These are phyloP conservation scores for Antedon mediterranea DNA, from an alignment of 53 echinoderm and acorn worm genomes.

Conservation along the genomic window DNA sequence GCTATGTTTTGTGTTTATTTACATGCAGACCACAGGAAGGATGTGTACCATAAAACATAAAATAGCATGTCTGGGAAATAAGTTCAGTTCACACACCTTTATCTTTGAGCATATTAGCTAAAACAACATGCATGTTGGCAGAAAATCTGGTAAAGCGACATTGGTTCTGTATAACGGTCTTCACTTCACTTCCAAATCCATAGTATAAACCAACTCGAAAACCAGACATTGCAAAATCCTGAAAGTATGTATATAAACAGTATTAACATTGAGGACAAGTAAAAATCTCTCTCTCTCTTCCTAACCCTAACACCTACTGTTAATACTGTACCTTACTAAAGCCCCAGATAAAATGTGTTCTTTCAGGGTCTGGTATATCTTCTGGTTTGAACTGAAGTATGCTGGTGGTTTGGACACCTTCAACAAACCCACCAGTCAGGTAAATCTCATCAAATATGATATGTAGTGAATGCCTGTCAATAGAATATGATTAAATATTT, in stretches of 20 bases:
- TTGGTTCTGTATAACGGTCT: not conserved
- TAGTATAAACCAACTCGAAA: slow-evolving; percentile 28
- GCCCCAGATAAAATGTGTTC: slow-evolving; percentile 49
- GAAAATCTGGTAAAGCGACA: slow-evolving; percentile 22
- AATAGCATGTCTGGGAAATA: too few species aligned
- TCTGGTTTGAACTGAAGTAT: slow-evolving; percentile 37
- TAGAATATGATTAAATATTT: not conserved
- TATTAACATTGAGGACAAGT: too few species aligned
- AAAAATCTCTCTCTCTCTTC: too few species aligned
- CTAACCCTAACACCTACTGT: too few species aligned
- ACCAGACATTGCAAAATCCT: slow-evolving; percentile 63
- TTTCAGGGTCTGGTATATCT: slow-evolving; percentile 40
- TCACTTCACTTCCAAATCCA: slow-evolving; percentile 24
- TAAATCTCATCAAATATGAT: slow-evolving; percentile 62
- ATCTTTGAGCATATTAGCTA: slow-evolving; percentile 31
- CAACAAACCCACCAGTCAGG: slow-evolving; percentile 18
- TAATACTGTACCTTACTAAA: slow-evolving; percentile 55
- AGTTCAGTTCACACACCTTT: slow-evolving; percentile 21
- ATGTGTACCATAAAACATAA: too few species aligned
- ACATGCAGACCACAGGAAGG: too few species aligned
- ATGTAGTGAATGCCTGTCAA: slow-evolving; percentile 44
- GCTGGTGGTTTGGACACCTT: slow-evolving; percentile 28
- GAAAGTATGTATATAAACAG: too few species aligned
- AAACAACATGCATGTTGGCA: slow-evolving; percentile 13
- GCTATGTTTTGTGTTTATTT: too few species aligned